These are phyloP conservation scores for Fratercula arctica DNA, from an alignment of 2,797 vertebrate genomes.

Conservation along the genomic window DNA sequence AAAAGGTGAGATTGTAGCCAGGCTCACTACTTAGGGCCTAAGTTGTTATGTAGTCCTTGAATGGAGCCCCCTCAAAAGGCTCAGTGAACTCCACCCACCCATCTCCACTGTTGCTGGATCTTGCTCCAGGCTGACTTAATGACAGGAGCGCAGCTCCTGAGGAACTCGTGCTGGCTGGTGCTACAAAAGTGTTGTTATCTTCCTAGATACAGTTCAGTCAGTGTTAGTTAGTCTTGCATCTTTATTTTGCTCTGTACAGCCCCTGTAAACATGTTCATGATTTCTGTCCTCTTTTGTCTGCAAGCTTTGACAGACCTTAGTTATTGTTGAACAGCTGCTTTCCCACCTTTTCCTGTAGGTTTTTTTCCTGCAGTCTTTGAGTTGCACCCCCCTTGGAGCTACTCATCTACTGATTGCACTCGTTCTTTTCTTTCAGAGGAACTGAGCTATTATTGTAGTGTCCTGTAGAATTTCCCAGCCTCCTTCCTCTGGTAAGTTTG, in stretches of 20 bases:
- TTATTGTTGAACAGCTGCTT: neutral
- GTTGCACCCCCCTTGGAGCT: neutral
- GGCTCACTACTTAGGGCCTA: neutral
- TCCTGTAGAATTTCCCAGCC: slow-evolving; percentile 16
- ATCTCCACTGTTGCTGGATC: accelerated
- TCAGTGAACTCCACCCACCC: neutral
- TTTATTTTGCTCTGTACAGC: neutral
- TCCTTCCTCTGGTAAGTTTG: slow-evolving; percentile 44
- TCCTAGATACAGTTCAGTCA: neutral
- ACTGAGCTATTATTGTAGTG: slow-evolving; percentile 16
- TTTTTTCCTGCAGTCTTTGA: neutral
- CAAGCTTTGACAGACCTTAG: neutral
- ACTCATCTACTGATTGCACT: slow-evolving; percentile 10
- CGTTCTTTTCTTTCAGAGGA: slow-evolving; percentile 58
- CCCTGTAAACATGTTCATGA: neutral
- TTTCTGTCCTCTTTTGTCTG: neutral
- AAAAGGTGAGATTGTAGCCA: neutral
- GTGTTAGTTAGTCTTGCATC: neutral
- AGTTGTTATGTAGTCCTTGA: neutral
- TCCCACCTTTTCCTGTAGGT: neutral
- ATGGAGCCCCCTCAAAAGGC: neutral
- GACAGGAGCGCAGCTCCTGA: neutral
- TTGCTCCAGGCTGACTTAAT: neutral
- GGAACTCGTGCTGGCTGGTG: neutral
- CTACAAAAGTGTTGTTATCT: neutral